A percentile compares a stretch with the other conserved stretches of the same genome.
phyloP scores from a whole-genome alignment of 2,888 invertebrate genomes.

The Caenorhabditis sp. region DNA sequence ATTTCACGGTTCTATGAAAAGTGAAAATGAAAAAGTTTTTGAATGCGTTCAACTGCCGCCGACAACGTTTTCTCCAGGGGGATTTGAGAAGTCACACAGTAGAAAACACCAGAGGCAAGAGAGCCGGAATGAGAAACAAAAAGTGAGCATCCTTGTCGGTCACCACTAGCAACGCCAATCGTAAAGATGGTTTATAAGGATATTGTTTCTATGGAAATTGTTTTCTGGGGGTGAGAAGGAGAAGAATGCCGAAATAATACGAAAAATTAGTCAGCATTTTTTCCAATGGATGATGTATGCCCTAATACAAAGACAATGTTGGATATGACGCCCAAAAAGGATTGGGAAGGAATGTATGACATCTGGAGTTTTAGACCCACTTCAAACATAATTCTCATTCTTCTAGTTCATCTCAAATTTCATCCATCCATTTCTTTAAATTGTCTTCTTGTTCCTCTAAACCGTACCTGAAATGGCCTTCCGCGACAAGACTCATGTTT shows the following conservation, averaged over 20 bases:
- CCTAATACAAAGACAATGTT: too few species aligned
- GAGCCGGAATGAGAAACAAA: constrained; percentile 17
- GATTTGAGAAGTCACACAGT: constrained; percentile 1
- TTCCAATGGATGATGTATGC: too few species aligned
- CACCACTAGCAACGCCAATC: constrained; percentile 20
- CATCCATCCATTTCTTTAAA: too few species aligned
- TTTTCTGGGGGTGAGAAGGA: too few species aligned
- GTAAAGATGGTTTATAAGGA: constrained; percentile 20
- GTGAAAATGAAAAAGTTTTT: background rate
- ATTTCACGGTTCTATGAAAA: background rate
- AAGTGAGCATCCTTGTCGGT: constrained; percentile 17
- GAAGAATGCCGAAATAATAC: too few species aligned
- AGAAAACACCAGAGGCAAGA: background rate
- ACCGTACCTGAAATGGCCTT: constrained; percentile 61
- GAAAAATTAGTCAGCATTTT: too few species aligned
- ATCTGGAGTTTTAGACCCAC: background rate
- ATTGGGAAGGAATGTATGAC: too few species aligned
- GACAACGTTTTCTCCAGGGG: constrained; percentile 7
- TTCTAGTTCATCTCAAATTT: too few species aligned
- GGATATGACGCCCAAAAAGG: too few species aligned
- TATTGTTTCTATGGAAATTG: constrained; percentile 12
- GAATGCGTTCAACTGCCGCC: constrained; percentile 4
- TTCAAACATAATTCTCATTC: background rate
- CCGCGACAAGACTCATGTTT: constrained; percentile 58
- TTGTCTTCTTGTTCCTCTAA: too few species aligned